phyloP scores from a whole-genome alignment of 2,888 invertebrate genomes.

The Nomada flava region DNA sequence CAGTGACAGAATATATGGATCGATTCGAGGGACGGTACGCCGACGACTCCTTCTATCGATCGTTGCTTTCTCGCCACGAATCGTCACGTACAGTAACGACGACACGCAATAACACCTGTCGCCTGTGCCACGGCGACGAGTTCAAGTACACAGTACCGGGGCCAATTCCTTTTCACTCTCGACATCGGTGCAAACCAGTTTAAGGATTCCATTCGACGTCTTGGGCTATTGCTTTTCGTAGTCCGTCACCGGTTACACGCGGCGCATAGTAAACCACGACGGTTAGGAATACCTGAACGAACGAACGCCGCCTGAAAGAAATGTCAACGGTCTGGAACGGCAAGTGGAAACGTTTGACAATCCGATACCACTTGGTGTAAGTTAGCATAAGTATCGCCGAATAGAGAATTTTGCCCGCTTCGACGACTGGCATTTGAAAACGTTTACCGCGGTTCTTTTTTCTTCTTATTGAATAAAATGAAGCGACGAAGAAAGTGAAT shows the following conservation, averaged over 20 bases:
- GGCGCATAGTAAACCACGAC: slow-evolving; percentile 64
- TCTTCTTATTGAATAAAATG: no score
- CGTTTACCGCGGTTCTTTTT: no score
- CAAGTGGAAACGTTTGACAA: slow-evolving; percentile 21
- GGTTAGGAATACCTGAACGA: slow-evolving; percentile 66
- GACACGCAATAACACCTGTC: slow-evolving; percentile 64
- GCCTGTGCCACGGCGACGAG: slow-evolving; percentile 45
- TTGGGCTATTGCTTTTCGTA: slow-evolving; percentile 73
- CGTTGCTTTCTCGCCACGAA: slow-evolving; percentile 17
- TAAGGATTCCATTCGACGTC: slow-evolving; percentile 73
- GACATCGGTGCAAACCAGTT: slow-evolving; percentile 56
- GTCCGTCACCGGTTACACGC: slow-evolving; percentile 67
- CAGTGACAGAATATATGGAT: neutral
- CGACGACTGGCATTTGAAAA: no score
- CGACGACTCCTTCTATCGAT: slow-evolving; percentile 19
- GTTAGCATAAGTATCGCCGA: no score
- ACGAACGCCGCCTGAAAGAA: slow-evolving; percentile 53
- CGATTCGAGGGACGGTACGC: neutral
- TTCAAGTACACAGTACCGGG: slow-evolving; percentile 37
- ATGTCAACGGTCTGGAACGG: slow-evolving; percentile 53
- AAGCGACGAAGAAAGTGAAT: no score
- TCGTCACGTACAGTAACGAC: slow-evolving; percentile 45
- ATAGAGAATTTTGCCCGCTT: no score
- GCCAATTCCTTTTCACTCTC: slow-evolving; percentile 69
- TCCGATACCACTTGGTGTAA: neutral